phyloP scores from a whole-genome alignment of 1,140 invertebrate species.

The Cardiocondyla obscurior region DNA sequence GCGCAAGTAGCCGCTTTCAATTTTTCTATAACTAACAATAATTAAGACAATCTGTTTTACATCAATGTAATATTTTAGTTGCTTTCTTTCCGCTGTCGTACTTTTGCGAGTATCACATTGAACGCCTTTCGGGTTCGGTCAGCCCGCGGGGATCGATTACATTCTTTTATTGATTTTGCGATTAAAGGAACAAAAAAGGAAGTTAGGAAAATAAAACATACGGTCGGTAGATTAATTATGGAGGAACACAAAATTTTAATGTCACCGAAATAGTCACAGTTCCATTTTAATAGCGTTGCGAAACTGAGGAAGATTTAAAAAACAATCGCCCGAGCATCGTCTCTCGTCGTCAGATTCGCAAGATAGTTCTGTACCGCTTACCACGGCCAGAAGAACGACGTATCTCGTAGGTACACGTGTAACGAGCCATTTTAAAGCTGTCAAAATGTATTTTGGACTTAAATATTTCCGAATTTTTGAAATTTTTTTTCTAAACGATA shows the following conservation, averaged over 20 bases:
- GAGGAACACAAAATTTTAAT: background rate
- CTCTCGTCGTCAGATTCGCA: conserved; percentile 36
- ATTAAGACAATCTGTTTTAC: background rate
- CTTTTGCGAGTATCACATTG: conserved; percentile 7
- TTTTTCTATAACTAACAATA: conserved; percentile 1
- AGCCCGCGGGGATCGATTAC: conserved; percentile 38
- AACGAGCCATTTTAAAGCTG: background rate
- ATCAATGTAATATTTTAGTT: background rate
- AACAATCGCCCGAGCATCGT: conserved; percentile 36
- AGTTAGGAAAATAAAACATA: background rate
- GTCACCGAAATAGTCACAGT: background rate
- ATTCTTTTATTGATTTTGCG: conserved; percentile 3
- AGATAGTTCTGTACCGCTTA: background rate
- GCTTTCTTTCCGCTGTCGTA: background rate
- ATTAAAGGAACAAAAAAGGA: background rate
- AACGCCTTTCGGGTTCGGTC: background rate
- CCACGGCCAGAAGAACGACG: conserved; percentile 1
- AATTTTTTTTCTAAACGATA: background rate
- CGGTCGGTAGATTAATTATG: background rate
- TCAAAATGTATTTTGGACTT: background rate
- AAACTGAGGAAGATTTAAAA: background rate
- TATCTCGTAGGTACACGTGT: background rate
- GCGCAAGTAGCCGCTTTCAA: background rate
- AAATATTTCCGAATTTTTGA: background rate
- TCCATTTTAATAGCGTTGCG: background rate